These are phyloP conservation scores for Enteromius treurensis DNA, from an alignment of 2,797 vertebrate species.

Conservation along the genomic window DNA sequence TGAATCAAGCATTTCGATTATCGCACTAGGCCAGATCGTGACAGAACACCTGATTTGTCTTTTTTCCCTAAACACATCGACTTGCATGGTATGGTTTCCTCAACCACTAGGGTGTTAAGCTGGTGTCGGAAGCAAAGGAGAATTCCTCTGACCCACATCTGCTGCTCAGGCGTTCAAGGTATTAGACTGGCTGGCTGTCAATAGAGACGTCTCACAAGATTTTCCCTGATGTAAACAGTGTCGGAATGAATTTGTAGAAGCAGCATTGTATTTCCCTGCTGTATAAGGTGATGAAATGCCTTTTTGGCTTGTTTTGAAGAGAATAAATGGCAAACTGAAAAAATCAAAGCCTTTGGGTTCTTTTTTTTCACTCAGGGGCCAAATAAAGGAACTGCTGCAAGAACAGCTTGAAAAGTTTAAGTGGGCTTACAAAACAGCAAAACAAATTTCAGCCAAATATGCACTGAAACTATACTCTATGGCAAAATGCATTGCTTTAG, in stretches of 20 bases:
- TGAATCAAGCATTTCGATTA: conserved; percentile 44
- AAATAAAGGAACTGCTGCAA: conserved; percentile 21
- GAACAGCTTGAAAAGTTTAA: neutral
- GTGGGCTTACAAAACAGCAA: neutral
- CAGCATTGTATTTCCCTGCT: conserved; percentile 37
- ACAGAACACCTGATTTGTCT: conserved; percentile 36
- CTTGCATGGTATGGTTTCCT: neutral
- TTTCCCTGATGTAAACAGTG: conserved; percentile 21
- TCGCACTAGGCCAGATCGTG: conserved; percentile 37
- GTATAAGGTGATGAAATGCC: conserved; percentile 40
- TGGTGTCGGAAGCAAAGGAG: conserved; percentile 25
- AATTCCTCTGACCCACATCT: conserved; percentile 25
- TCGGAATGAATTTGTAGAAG: conserved; percentile 44
- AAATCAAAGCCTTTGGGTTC: neutral
- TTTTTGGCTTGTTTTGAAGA: neutral
- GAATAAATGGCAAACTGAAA: conserved; percentile 39
- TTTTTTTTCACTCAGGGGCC: conserved; percentile 33
- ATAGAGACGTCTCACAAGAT: conserved; percentile 40
- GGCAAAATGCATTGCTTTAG: neutral
- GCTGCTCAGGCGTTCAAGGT: conserved; percentile 9
- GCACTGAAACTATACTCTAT: neutral
- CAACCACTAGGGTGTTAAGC: conserved; percentile 13
- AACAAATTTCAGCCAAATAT: neutral
- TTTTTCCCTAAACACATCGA: conserved; percentile 13
- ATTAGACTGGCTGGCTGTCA: conserved; percentile 33